A percentile compares a stretch with the other conserved stretches of the same genome.
Conservation (phyloP, 2,888 invertebrate species). For the Liodrosophila aerea region DNA sequence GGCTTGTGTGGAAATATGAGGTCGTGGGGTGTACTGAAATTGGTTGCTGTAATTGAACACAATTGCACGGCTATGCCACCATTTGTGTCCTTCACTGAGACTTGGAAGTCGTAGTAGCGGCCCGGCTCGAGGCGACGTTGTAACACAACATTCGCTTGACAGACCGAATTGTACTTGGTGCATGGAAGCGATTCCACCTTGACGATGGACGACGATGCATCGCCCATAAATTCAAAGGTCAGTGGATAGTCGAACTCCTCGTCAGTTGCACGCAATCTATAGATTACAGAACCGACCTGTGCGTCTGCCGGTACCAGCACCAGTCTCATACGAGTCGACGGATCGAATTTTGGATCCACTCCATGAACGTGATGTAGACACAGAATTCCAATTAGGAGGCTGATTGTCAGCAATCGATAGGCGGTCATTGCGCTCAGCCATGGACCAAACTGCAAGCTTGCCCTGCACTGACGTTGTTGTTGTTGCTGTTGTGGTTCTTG, state of each 20-base stretch:
- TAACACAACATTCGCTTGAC: conserved; percentile 93
- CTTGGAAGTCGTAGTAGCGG: conserved; percentile 91
- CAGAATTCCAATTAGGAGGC: conserved; percentile 79
- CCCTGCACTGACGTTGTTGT: conserved; percentile 45
- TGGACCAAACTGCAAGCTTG: conserved; percentile 50
- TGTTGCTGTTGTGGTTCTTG: conserved; percentile 30
- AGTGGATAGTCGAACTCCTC: conserved; percentile 94
- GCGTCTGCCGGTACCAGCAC: conserved; percentile 93
- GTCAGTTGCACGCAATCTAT: conserved; percentile 93
- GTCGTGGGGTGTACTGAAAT: conserved; percentile 91
- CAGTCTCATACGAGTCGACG: conserved; percentile 91
- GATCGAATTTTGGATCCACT: conserved; percentile 92
- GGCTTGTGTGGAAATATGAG: conserved; percentile 92
- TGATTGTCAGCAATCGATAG: conserved; percentile 81
- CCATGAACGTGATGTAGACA: conserved; percentile 78
- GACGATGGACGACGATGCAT: conserved; percentile 89
- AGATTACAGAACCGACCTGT: conserved; percentile 91
- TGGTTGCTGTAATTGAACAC: conserved; percentile 92
- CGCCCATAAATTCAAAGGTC: conserved; percentile 90
- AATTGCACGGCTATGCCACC: conserved; percentile 89
- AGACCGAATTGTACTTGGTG: conserved; percentile 92
- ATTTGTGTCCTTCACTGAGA: conserved; percentile 88
- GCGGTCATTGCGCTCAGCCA: conserved; percentile 76
- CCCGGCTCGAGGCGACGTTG: conserved; percentile 89
- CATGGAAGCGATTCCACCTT: conserved; percentile 92